phyloP scores from a whole-genome alignment of 2,113 vertebrate species.

The Ranitomeya imitator region DNA sequence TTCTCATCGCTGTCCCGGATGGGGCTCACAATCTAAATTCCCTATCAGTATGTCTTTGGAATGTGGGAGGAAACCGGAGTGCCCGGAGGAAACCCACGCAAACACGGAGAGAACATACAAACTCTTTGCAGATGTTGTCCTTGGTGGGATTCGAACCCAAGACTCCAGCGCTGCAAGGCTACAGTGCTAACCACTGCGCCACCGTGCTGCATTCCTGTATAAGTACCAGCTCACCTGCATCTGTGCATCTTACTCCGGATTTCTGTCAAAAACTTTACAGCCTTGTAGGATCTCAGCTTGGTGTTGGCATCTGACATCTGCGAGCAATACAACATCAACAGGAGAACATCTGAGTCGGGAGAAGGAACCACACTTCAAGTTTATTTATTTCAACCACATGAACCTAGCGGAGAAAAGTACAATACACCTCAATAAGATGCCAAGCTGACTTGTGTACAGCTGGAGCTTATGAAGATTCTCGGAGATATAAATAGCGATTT shows the following conservation, averaged over 20 bases:
- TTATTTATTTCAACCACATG: conserved; percentile 99
- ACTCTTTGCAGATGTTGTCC: no score
- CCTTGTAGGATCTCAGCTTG: conserved; percentile 92
- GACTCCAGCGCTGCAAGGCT: no score
- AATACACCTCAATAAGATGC: conserved; percentile 95
- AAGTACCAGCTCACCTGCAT: conserved; percentile 98
- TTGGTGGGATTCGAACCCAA: no score
- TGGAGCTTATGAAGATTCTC: conserved; percentile 98
- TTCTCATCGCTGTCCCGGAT: no score
- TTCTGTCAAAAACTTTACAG: conserved; percentile 92
- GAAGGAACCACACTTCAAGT: conserved; percentile 98
- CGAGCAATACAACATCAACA: conserved; percentile 96
- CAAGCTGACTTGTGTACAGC: conserved; percentile 93
- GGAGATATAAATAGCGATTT: conserved; percentile 98
- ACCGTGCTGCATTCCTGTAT: no score
- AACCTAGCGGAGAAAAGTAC: conserved; percentile 98
- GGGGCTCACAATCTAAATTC: no score
- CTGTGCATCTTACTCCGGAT: conserved; percentile 84
- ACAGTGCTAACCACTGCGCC: no score
- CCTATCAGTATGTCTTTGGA: no score
- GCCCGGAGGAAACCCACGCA: no score
- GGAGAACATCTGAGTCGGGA: conserved; percentile 78
- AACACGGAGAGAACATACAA: no score
- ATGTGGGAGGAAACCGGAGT: no score
- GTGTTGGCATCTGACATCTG: conserved; percentile 96